Evolutionary conservation across 2,888 invertebrate species (phyloP), one percentile per base, ranked within the genome.

Genomic region (Xestia xanthographa): DNA sequence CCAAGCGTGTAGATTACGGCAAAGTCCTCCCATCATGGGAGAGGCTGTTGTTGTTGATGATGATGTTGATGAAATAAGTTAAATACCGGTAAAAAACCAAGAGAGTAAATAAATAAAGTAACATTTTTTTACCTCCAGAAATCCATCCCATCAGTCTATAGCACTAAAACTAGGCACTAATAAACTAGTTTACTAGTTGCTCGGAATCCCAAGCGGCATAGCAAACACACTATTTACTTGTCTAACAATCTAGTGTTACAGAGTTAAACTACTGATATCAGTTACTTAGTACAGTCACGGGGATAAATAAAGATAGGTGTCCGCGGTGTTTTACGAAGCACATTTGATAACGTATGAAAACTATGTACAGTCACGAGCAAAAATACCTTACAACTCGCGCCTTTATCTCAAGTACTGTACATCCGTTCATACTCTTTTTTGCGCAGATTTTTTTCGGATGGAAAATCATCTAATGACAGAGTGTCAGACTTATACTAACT

Each of bases 241-340:
- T 17, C 34, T 20, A 50, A 66, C 69, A 34, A 50, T 56, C 12
- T 66, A 69, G 17, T 34, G n/a, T 22, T 43, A n/a, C 43, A 43
- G 17, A 26, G 58, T 56, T 48, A 65, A 65, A 56, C 53, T 77
- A 45, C 14, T 14, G n/a, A 17, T 76, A 76, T 72, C 66, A 66
- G 26, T 62, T 53, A 62, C 34, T n/a, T 9, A n/a, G 62, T 63
- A 63, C n/a, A 41, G 38, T 62, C 38, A 29, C 17, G n/a, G 12
- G 3, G 2, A 14, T 62, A 62, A 12, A 62, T n/a, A 56, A 26
- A 14, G 56, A 26, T 56, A 62, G 14, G n/a, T n/a, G n/a, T n/a
- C n/a, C n/a, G 22, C 38, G 20, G 62, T n/a, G 38, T 22, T 62
- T 62, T 38, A 62, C 12, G 38, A 62, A n/a, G n/a, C n/a, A 63